Conservation (phyloP, 2,113 vertebrate species). For the Mustela nigripes region DNA sequence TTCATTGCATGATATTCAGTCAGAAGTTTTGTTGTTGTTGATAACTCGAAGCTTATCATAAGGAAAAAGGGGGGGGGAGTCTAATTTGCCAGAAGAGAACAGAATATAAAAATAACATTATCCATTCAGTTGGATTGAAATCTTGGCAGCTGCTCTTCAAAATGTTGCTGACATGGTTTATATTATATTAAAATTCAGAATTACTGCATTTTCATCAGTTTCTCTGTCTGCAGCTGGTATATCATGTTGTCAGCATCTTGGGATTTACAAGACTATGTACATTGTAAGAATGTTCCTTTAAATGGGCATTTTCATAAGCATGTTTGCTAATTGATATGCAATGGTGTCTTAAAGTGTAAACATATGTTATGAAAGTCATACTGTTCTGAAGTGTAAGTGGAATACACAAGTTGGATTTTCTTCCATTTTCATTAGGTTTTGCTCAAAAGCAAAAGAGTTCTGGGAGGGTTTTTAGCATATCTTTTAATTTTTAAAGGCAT, state of each 20-base stretch:
- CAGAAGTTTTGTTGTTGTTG: slow-evolving; percentile 73
- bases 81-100: slow-evolving; percentile 85
- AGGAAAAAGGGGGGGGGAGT: slow-evolving; percentile 63
- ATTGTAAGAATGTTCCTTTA: slow-evolving; percentile 83
- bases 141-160: slow-evolving; percentile 90
- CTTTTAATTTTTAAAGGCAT: slow-evolving; percentile 58
- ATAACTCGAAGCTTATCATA: slow-evolving; percentile 77
- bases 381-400: slow-evolving; percentile 47
- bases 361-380: slow-evolving; percentile 72
- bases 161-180: slow-evolving; percentile 90
- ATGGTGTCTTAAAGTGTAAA: slow-evolving; percentile 82
- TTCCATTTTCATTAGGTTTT: slow-evolving; percentile 82
- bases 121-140: slow-evolving; percentile 86
- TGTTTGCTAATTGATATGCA: slow-evolving; percentile 86
- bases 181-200: slow-evolving; percentile 91
- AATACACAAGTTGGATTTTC: slow-evolving; percentile 67
- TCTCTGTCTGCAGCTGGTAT: slow-evolving; percentile 93
- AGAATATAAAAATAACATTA: slow-evolving; percentile 88
- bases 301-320: slow-evolving; percentile 85
- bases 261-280: slow-evolving; percentile 85
- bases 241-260: slow-evolving; percentile 92
- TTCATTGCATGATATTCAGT: slow-evolving; percentile 60
- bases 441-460: slow-evolving; percentile 62
- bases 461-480: not conserved
- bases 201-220: slow-evolving; percentile 90